These are phyloP conservation scores for Corythornis cristatus DNA, from an alignment of 2,113 vertebrate species.

Conservation along the genomic window DNA sequence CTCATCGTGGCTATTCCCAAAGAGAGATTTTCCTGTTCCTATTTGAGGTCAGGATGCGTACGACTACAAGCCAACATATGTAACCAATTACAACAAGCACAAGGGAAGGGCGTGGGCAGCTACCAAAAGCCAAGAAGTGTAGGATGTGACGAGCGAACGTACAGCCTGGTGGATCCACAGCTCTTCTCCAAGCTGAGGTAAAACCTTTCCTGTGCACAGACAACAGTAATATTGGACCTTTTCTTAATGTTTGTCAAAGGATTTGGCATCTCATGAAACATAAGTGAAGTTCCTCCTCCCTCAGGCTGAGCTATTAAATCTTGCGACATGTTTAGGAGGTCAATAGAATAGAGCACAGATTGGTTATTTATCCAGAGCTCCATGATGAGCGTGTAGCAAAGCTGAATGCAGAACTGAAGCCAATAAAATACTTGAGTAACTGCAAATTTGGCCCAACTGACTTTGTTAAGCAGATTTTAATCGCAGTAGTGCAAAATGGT, in stretches of 20 bases:
- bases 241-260: background rate
- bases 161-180: constrained; percentile 4
- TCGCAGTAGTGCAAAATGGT: background rate
- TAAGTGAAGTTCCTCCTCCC: background rate
- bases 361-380: background rate
- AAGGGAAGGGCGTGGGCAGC: constrained; percentile 56
- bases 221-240: background rate
- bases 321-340: background rate
- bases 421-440: constrained; percentile 10
- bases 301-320: background rate
- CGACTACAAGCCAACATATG: constrained; percentile 51
- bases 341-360: background rate
- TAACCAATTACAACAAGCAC: constrained; percentile 50
- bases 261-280: background rate
- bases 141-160: constrained; percentile 8
- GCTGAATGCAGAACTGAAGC: background rate
- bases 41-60: background rate
- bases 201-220: background rate
- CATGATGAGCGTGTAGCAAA: accelerated
- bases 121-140: constrained; percentile 55
- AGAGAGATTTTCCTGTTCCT: constrained; percentile 37
- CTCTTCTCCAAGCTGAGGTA: background rate
- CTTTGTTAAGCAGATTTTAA: constrained; percentile 12
- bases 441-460: background rate
- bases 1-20: constrained; percentile 44